Evolutionary conservation across 2,888 invertebrate genomes (phyloP).

Genomic region (Catocala nupta): DNA sequence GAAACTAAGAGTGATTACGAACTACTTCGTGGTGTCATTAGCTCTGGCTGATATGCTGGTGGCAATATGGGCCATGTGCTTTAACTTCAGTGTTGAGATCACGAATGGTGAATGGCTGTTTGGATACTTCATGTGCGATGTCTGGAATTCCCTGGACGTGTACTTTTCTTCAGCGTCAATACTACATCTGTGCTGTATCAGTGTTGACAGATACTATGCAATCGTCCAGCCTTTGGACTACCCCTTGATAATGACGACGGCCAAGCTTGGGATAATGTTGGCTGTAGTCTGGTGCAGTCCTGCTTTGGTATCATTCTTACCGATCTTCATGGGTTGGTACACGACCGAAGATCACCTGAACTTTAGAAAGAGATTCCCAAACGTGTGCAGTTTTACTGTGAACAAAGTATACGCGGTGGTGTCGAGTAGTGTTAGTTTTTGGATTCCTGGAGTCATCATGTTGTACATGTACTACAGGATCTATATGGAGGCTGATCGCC

Average conservation of each 20-base stretch:
- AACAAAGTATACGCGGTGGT: slow-evolving; percentile 95
- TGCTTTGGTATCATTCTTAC: slow-evolving; percentile 96
- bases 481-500: slow-evolving; percentile 94
- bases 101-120: slow-evolving; percentile 95
- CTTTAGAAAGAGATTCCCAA: slow-evolving; percentile 89
- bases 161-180: slow-evolving; percentile 98
- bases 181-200: slow-evolving; percentile 97
- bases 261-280: slow-evolving; percentile 92
- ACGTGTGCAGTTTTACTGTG: slow-evolving; percentile 94
- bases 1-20: slow-evolving; percentile 93
- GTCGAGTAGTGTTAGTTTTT: slow-evolving; percentile 96
- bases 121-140: slow-evolving; percentile 97
- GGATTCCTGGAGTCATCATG: slow-evolving; percentile 98
- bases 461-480: slow-evolving; percentile 96
- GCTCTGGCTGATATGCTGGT: slow-evolving; percentile 98
- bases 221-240: slow-evolving; percentile 98
- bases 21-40: slow-evolving; percentile 98
- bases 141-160: slow-evolving; percentile 98
- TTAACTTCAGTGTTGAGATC: slow-evolving; percentile 96
- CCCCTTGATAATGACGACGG: slow-evolving; percentile 96
- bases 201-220: slow-evolving; percentile 95
- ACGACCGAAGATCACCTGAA: slow-evolving; percentile 94
- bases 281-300: slow-evolving; percentile 97
- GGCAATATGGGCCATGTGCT: slow-evolving; percentile 97
- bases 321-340: slow-evolving; percentile 98